Percentiles rank a stretch among this genome's conserved stretches.
Conservation (phyloP, 2,888 invertebrate genomes). For the Polyommatus icarus region DNA sequence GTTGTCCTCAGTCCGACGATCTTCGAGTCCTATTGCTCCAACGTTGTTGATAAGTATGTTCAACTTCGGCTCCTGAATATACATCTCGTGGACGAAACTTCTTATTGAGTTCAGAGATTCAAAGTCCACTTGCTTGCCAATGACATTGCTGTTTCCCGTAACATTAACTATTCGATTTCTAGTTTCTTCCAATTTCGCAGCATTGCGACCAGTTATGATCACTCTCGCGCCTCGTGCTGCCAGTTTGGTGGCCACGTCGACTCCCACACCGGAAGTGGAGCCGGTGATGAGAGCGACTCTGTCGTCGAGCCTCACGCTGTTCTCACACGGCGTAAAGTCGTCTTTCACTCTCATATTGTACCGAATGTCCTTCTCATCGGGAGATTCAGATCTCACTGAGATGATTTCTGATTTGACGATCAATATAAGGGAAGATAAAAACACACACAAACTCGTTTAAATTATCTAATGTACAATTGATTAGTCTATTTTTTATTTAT, state of each 20-base stretch:
- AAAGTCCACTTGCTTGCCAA: conserved; percentile 69
- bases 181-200: conserved; percentile 51
- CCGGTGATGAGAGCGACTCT: conserved; percentile 69
- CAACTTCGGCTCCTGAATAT: conserved; percentile 67
- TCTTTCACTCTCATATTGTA: conserved; percentile 30
- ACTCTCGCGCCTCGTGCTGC: conserved; percentile 78
- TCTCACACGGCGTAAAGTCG: conserved; percentile 57
- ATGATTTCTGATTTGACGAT: not conserved
- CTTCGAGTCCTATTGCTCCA: conserved; percentile 64
- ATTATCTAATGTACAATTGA: not conserved
- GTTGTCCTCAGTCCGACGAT: conserved; percentile 79
- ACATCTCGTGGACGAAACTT: conserved; percentile 79
- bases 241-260: conserved; percentile 62
- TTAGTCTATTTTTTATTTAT: not conserved
- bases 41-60: conserved; percentile 73
- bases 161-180: conserved; percentile 48
- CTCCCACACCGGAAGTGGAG: conserved; percentile 60
- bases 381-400: not conserved
- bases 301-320: conserved; percentile 51
- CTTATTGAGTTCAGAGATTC: conserved; percentile 76
- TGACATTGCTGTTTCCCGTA: conserved; percentile 51
- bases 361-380: not conserved
- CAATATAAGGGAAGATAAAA: not conserved
- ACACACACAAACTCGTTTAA: not conserved
- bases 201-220: conserved; percentile 78